phyloP scores from a whole-genome alignment of 2,888 invertebrate species.

The Heliconius charithonia region DNA sequence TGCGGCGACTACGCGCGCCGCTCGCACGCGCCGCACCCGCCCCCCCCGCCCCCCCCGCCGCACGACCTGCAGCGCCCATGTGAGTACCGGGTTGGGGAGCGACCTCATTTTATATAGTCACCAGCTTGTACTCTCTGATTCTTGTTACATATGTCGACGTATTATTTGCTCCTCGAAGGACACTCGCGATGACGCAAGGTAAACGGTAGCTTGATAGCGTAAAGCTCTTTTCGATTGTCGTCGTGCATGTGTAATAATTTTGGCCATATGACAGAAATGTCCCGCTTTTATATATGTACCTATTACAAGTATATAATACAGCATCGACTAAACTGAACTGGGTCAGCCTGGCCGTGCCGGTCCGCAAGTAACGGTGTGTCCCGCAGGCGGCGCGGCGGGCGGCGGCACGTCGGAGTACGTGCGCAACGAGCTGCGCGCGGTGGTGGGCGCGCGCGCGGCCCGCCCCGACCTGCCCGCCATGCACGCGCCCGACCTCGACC shows the following conservation, averaged over 20 bases:
- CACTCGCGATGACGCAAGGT: constrained; percentile 33
- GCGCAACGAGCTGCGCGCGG: constrained; percentile 94
- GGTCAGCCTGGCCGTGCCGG: constrained; percentile 46
- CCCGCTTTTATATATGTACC: constrained; percentile 44
- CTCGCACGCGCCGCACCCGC: constrained; percentile 62
- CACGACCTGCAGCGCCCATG: constrained; percentile 71
- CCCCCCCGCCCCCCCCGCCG: constrained; percentile 56
- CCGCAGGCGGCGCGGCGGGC: constrained; percentile 56
- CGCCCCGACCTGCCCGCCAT: constrained; percentile 79
- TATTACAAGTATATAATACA: constrained; percentile 35
- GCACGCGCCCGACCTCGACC: constrained; percentile 87
- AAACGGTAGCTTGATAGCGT: constrained; percentile 39
- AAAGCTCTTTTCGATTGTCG: constrained; percentile 38
- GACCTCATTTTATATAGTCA: constrained; percentile 5
- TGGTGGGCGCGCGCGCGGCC: constrained; percentile 92
- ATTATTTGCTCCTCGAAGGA: constrained; percentile 22
- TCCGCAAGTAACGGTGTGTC: neutral
- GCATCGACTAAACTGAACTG: constrained; percentile 38
- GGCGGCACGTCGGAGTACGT: constrained; percentile 93
- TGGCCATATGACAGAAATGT: constrained; percentile 41
- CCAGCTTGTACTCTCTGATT: constrained; percentile 18
- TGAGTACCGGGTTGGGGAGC: constrained; percentile 62
- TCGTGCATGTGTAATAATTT: constrained; percentile 46
- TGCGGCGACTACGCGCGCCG: constrained; percentile 76
- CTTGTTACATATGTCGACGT: constrained; percentile 27